phyloP scores from a whole-genome alignment of 1,140 invertebrate species.

The Lepidurus couesii region DNA sequence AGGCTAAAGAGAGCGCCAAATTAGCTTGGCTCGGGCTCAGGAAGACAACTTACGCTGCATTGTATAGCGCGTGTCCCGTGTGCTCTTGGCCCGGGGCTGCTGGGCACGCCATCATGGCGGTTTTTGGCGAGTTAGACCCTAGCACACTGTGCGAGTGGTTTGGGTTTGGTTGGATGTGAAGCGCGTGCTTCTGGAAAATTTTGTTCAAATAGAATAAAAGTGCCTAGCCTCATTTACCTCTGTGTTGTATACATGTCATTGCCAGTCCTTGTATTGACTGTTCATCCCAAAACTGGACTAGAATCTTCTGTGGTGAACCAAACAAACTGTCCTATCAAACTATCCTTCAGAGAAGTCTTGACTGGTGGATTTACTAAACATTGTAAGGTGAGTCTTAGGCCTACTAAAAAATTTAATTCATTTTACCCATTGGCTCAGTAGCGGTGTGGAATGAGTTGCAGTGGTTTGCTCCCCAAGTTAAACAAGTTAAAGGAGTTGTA shows the following conservation, averaged over 20 bases:
- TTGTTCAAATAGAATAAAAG: not conserved
- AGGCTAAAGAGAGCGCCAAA: not conserved
- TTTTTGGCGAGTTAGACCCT: not conserved
- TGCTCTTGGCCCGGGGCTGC: not conserved
- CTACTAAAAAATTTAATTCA: no score
- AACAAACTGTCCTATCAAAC: no score
- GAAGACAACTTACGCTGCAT: not conserved
- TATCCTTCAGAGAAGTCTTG: no score
- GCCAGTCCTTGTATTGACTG: no score
- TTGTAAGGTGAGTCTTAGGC: no score
- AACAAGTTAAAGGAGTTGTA: not conserved
- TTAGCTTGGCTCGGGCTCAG: not conserved
- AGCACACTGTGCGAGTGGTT: conserved; percentile 16
- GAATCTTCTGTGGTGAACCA: no score
- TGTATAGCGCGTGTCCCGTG: not conserved
- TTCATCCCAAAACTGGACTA: no score
- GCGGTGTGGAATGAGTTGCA: no score
- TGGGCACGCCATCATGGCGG: conserved; percentile 12
- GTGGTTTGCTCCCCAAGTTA: not conserved
- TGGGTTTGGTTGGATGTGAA: conserved; percentile 2
- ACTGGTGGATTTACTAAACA: no score
- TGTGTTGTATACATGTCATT: not conserved
- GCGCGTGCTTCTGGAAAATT: conserved; percentile 1
- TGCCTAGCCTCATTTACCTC: not conserved
- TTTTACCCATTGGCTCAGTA: no score